Evolutionary conservation across 2,797 vertebrate genomes (phyloP), one percentile per base, ranked within the genome.

Genomic region (Ataeniobius toweri): DNA sequence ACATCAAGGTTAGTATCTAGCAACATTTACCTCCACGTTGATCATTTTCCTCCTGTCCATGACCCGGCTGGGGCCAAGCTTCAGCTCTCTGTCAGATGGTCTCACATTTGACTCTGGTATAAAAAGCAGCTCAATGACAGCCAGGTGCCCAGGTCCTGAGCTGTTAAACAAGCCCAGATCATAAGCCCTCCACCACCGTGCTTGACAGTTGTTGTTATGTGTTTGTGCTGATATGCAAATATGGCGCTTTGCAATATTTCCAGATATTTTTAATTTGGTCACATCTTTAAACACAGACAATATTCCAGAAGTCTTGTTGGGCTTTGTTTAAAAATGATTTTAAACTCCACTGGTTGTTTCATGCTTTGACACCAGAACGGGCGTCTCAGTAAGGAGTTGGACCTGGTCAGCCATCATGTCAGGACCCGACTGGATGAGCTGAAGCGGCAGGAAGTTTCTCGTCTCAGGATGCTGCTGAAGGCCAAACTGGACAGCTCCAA

Each of bases 371-470:
- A 0, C 71, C 89, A 98, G 97, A 98, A 96, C 0, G 97, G 97
- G 0, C 97, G 96, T 70, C 95, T 98, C 80, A 97, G 96, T 84
- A 97, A 96, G 74, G 97, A 98, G 91, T 93, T 98, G 85, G 97
- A 98, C 91, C 94, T 98, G 36, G 97, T 98, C 70, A 94, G 97
- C 58, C 97, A 98, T 83, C 95, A 98, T 0, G 96, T 98, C 22
- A 92, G 97, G 55, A 97, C 97, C 20, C 96, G 96, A 5, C 92
- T 98, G 85, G 97, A 98, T 0, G 97, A 98, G 88, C 92, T 98
- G 85, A 98, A 98, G 93, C 91, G 97, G 0, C 97, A 98, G 93
- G 97, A 98, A 81, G 97, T 98, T 18, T 98, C 97, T 0, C 92
- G 97, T 36, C 96, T 98, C 44, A 92, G 97, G 80, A 97, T 98